Evolutionary conservation across 2,888 invertebrate genomes (phyloP).

Genomic region (Agriopis marginaria): DNA sequence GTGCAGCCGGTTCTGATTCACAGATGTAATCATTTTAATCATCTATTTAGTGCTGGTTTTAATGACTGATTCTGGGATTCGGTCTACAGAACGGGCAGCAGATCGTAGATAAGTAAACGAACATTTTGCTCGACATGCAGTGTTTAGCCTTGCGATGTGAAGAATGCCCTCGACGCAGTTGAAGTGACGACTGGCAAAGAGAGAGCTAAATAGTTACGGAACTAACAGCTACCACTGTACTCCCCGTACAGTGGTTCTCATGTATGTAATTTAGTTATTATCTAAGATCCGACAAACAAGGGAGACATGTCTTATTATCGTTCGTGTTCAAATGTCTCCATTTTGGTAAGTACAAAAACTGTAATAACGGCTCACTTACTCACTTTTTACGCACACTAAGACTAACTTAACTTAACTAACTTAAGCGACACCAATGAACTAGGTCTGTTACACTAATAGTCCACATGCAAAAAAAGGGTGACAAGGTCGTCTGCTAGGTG

Average conservation of each 20-base stretch:
- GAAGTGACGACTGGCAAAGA: background rate
- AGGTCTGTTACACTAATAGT: too few relatives aligned
- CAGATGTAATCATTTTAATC: constrained; percentile 26
- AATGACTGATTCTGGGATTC: constrained; percentile 12
- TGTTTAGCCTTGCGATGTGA: constrained; percentile 1
- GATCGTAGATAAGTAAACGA: constrained; percentile 1
- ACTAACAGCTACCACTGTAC: constrained; percentile 6
- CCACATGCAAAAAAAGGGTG: too few relatives aligned
- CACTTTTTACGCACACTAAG: too few relatives aligned
- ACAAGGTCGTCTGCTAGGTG: too few relatives aligned
- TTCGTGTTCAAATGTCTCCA: too few relatives aligned
- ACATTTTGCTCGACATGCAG: constrained; percentile 5
- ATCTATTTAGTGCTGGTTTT: constrained; percentile 13
- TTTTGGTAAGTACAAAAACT: too few relatives aligned
- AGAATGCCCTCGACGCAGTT: background rate
- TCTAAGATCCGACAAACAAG: background rate
- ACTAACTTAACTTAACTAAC: too few relatives aligned
- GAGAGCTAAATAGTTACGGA: background rate
- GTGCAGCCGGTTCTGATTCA: constrained; percentile 38
- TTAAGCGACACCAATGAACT: too few relatives aligned
- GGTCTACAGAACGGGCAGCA: background rate
- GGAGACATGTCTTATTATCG: too few relatives aligned
- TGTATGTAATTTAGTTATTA: background rate
- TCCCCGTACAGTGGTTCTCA: background rate
- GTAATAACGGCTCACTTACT: too few relatives aligned